These are phyloP conservation scores for Sapajus apella DNA, from an alignment of 2,113 vertebrate species.

Conservation along the genomic window DNA sequence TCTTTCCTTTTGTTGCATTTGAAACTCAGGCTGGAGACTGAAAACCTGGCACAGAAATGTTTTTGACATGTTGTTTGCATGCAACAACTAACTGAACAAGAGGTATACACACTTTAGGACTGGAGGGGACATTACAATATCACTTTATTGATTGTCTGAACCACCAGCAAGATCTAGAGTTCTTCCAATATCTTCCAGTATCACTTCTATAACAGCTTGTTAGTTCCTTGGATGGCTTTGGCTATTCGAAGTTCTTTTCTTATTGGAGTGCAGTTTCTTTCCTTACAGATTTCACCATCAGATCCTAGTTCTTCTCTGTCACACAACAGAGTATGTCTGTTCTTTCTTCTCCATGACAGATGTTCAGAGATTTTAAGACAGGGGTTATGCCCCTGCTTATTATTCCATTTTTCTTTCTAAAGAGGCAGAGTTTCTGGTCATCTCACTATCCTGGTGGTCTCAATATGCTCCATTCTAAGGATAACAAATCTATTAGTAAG, in stretches of 20 bases:
- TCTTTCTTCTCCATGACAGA: neutral
- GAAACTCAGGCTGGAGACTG: neutral
- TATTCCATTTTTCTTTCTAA: neutral
- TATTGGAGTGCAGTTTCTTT: neutral
- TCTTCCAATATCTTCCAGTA: neutral
- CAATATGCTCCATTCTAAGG: neutral
- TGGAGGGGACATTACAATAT: accelerated
- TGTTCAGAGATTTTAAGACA: neutral
- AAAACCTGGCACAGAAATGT: neutral
- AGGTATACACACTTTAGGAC: neutral
- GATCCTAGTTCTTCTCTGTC: neutral
- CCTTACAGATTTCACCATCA: neutral
- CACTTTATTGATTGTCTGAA: neutral
- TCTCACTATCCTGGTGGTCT: neutral
- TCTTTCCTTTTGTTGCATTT: neutral
- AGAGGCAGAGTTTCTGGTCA: neutral
- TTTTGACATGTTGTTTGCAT: neutral
- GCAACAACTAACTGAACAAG: neutral
- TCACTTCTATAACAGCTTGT: neutral
- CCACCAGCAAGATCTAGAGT: accelerated
- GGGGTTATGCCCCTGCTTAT: neutral
- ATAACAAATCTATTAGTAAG: neutral
- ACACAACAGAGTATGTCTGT: neutral
- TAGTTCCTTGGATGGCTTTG: neutral
- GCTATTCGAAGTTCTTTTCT: neutral